Conservation (phyloP, 1,140 invertebrate genomes). For the Stratiolaelaps scimitus region DNA sequence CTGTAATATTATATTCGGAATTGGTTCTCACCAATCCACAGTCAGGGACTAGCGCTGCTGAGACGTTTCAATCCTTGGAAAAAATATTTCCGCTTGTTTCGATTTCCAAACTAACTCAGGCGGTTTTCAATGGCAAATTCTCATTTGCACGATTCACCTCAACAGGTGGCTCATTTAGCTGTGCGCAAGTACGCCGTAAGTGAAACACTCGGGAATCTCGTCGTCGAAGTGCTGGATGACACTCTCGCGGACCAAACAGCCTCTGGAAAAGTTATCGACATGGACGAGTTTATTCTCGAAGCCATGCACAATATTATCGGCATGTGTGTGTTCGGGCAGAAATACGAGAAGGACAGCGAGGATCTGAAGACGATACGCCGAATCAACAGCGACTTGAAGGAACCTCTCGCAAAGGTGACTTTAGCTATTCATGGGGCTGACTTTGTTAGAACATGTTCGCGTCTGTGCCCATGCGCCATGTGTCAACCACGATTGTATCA, state of each 20-base stretch:
- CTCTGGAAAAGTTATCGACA: background rate
- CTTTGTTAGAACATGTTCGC: too few relatives aligned
- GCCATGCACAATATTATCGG: background rate
- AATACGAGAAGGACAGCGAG: slow-evolving; percentile 8
- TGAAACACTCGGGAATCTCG: background rate
- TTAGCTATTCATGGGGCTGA: too few relatives aligned
- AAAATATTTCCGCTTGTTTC: too few relatives aligned
- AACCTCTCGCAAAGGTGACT: background rate
- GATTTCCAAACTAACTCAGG: too few relatives aligned
- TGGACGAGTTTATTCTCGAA: background rate
- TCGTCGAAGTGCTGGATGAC: background rate
- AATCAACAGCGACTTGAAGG: background rate
- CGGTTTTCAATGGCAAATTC: too few relatives aligned
- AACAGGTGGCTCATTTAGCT: slow-evolving; percentile 4
- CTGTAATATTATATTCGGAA: too few relatives aligned
- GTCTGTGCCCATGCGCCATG: too few relatives aligned
- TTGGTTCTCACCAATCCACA: too few relatives aligned
- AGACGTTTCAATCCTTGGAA: too few relatives aligned
- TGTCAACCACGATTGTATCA: too few relatives aligned
- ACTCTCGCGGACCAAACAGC: background rate
- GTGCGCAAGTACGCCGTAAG: slow-evolving; percentile 5
- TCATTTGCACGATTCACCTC: too few relatives aligned
- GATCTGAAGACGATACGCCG: background rate
- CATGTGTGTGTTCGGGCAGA: background rate
- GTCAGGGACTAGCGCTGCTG: too few relatives aligned